These are phyloP conservation scores for Ctena decussata DNA, from an alignment of 2,888 invertebrate genomes.

Conservation along the genomic window DNA sequence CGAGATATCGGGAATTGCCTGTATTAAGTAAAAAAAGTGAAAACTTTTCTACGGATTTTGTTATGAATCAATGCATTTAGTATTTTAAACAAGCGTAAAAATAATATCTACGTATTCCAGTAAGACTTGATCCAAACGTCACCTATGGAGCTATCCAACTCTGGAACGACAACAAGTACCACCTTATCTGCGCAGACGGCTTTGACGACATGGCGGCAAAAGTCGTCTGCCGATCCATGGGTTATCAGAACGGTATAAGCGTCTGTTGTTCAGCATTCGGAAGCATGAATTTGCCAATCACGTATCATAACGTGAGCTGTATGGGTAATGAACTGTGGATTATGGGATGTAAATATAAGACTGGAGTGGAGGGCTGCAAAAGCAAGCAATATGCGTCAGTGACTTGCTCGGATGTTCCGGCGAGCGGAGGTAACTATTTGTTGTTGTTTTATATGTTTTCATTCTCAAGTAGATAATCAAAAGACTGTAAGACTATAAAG, in stretches of 20 bases:
- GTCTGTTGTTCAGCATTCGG: conserved; percentile 78
- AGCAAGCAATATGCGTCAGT: conserved; percentile 77
- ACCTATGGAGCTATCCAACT: conserved; percentile 75
- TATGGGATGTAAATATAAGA: conserved; percentile 66
- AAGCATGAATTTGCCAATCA: conserved; percentile 63
- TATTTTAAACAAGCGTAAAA: too few species aligned
- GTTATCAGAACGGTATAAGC: conserved; percentile 75
- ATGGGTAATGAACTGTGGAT: conserved; percentile 69
- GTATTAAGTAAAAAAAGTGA: too few species aligned
- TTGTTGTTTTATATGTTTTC: too few species aligned
- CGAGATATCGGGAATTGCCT: too few species aligned
- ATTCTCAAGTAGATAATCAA: too few species aligned
- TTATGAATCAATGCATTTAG: too few species aligned
- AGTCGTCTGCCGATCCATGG: conserved; percentile 70
- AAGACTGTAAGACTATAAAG: too few species aligned
- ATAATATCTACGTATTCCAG: too few species aligned
- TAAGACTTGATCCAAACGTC: conserved; percentile 71
- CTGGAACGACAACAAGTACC: conserved; percentile 68
- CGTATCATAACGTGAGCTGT: conserved; percentile 70
- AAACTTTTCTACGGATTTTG: too few species aligned
- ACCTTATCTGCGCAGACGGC: conserved; percentile 75
- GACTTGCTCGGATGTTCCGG: conserved; percentile 74
- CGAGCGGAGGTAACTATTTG: conserved; percentile 67
- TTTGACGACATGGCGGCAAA: conserved; percentile 75
- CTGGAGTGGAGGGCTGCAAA: conserved; percentile 66